Base-by-base conservation (phyloP, 2,888 invertebrate species). In the Eupithecia dodoneata region DNA sequence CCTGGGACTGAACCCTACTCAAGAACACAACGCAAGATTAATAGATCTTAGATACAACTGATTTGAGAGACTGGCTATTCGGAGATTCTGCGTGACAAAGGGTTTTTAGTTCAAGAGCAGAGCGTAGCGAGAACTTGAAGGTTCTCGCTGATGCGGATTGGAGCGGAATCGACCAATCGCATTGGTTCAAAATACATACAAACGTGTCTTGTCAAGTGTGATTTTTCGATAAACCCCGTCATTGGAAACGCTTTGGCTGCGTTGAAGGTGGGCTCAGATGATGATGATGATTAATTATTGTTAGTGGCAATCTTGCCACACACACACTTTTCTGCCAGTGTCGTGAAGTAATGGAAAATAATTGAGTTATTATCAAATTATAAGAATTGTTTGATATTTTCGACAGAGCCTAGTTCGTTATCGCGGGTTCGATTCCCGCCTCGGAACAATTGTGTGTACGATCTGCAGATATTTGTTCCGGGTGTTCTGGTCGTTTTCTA, bases 1-100 rank as follows among this genome's bases (percentile, higher is more conserved):
- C 76, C 79, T 76, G 76, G 73, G 76, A 73, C 76, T n/a, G 12
- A 71, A 79, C 79, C 79, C 79, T 75, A 30, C 47, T 79, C 79
- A 79, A 74, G 45, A 18, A 13, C 74, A 65, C 72, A 69, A 55
- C 18, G 66, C 12, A 75, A 78, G 77, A 78, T 78, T 75, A 75
- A 78, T 78, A 69, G 77, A 52, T 75, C 55, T 13, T 47, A 73
- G 45, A 72, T 70, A 65, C 30, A 42, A 42, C 66, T 66, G 66
- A 66, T 66, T 69, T 67, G 69, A 74, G 63, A 42, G n/a, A 74
- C 45, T 66, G 30, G 63, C 63, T 63, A 18, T 44, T 70, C 9
- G 44, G 44, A 45, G 18, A n/a, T 44, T 42, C 44, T 67, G 41
- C 63, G 63, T 63, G 63, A 63, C 63, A 30, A 63, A 63, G 63